These are phyloP conservation scores for Araneus ventricosus DNA, from an alignment of 1,140 invertebrate species.

Conservation along the genomic window DNA sequence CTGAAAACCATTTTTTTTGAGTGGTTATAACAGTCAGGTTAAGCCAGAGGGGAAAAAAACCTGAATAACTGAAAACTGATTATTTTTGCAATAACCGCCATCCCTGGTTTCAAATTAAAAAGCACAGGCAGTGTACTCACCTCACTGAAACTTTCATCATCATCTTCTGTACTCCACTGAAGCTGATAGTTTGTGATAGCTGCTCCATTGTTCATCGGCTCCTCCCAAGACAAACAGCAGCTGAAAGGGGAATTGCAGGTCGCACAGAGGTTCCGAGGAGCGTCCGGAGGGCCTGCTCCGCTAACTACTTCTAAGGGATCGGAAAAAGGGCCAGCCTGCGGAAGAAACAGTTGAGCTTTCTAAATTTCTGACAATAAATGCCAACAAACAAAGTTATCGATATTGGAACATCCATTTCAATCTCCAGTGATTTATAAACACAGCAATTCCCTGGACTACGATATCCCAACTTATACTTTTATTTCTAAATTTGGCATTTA, in stretches of 20 bases:
- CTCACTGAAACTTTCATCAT: conserved; percentile 78
- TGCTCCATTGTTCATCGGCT: conserved; percentile 89
- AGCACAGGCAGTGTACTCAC: conserved; percentile 68
- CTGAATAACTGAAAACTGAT: too few relatives aligned
- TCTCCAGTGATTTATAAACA: background rate
- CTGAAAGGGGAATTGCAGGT: conserved; percentile 84
- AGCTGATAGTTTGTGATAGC: conserved; percentile 88
- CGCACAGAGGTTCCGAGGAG: conserved; percentile 83
- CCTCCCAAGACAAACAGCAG: conserved; percentile 87
- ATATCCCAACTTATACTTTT: too few relatives aligned
- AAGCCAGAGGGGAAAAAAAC: too few relatives aligned
- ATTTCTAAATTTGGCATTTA: too few relatives aligned
- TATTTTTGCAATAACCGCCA: too few relatives aligned
- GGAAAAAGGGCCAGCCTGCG: conserved; percentile 87
- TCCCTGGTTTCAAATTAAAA: too few relatives aligned
- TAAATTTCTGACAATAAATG: background rate
- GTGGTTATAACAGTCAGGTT: too few relatives aligned
- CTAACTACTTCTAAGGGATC: conserved; percentile 86
- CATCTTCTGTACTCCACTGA: conserved; percentile 84
- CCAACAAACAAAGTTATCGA: background rate
- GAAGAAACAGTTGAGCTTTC: background rate
- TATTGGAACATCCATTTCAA: background rate
- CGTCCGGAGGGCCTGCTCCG: conserved; percentile 89
- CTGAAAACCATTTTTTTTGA: too few relatives aligned
- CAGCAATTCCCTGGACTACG: too few relatives aligned